Conservation (phyloP, 2,888 invertebrate genomes). For the Stenichneumon culpator region DNA sequence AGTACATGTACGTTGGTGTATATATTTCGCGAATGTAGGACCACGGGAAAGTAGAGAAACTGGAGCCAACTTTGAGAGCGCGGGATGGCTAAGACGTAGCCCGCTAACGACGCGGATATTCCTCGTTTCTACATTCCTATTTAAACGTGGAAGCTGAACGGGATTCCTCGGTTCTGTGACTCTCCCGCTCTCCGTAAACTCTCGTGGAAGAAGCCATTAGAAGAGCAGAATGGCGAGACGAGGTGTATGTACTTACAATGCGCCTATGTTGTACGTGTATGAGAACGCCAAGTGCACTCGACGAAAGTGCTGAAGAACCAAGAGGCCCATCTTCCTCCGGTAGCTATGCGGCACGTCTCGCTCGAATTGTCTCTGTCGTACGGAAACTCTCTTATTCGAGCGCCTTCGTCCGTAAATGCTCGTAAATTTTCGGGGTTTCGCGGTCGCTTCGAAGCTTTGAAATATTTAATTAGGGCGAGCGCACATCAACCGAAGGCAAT, state of each 20-base stretch:
- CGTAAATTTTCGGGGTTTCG: neutral
- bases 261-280: constrained; percentile 48
- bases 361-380: constrained; percentile 21
- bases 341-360: neutral
- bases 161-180: constrained; percentile 10
- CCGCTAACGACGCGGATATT: constrained; percentile 65
- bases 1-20: constrained; percentile 7
- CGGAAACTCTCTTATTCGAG: constrained; percentile 29
- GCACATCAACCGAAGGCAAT: too few species aligned
- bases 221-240: constrained; percentile 56
- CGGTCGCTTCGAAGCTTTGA: neutral
- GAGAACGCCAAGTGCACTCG: constrained; percentile 60
- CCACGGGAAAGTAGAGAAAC: constrained; percentile 19
- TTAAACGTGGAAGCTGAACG: constrained; percentile 42
- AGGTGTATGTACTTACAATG: constrained; percentile 36
- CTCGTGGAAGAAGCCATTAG: constrained; percentile 64
- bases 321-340: constrained; percentile 54
- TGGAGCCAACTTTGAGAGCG: constrained; percentile 49
- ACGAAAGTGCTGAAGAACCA: constrained; percentile 57
- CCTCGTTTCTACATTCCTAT: constrained; percentile 49
- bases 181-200: constrained; percentile 7
- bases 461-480: neutral
- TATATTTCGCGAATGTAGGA: constrained; percentile 17
- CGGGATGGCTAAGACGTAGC: constrained; percentile 46
- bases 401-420: neutral